These are phyloP conservation scores for Metallyticus violacea DNA, from an alignment of 2,888 invertebrate species.

Conservation along the genomic window DNA sequence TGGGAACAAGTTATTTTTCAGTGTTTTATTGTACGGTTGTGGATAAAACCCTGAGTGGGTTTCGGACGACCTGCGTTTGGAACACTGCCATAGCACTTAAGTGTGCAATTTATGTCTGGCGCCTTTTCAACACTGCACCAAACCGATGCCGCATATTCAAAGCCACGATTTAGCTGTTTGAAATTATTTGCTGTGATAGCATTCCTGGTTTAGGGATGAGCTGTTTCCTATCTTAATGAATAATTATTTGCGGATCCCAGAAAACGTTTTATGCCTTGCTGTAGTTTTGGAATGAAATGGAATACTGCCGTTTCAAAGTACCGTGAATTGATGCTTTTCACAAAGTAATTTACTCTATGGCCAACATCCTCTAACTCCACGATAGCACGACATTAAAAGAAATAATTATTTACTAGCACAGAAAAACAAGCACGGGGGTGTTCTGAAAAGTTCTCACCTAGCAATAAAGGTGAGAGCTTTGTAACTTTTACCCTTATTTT, in stretches of 20 bases:
- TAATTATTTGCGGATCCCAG: not conserved
- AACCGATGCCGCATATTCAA: not conserved
- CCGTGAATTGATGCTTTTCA: no score
- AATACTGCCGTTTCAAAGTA: no score
- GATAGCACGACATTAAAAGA: no score
- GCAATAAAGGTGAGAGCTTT: no score
- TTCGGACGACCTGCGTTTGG: not conserved
- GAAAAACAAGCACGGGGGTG: no score
- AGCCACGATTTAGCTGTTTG: not conserved
- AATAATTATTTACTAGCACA: no score
- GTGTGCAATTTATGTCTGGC: not conserved
- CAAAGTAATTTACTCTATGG: no score
- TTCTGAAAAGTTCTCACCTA: no score
- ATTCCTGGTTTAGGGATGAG: not conserved
- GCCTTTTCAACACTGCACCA: not conserved
- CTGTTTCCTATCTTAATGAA: not conserved
- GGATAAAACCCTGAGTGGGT: not conserved
- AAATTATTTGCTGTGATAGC: not conserved
- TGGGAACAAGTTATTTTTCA: not conserved
- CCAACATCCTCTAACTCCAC: no score
- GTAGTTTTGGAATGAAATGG: not conserved
- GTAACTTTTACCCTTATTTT: no score
- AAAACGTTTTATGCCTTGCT: not conserved
- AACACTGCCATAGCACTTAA: not conserved
- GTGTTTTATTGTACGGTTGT: not conserved